Evolutionary conservation across 2,113 vertebrate species (phyloP), one percentile per base, ranked within the genome.

Genomic region (Chionomys nivalis): DNA sequence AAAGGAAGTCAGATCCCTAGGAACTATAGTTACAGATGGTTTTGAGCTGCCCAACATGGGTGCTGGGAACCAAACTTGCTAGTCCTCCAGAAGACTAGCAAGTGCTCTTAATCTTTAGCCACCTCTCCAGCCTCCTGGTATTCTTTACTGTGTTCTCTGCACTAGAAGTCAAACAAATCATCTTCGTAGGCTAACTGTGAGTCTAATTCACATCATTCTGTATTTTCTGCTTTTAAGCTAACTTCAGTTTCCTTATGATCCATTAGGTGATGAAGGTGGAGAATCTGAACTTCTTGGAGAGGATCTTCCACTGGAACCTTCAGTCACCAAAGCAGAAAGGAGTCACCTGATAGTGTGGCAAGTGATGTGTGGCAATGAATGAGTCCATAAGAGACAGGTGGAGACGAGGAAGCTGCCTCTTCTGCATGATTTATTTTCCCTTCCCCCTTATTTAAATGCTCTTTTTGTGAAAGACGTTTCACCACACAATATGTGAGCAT

Each of bases 301-400:
- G 87, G 98, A 98, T 66, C 97, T 99, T 96, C 99, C 99, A 72
- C 99, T 99, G 91, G 99, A 99, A 98, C 99, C 99, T 92, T 99
- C 98, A n/a, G 98, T 99, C 97, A 99, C 99, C 98, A 99, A 99
- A 99, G 99, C 99, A 0, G 99, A 99, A 98, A 99, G 99, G 96
- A 99, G 99, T 98, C 99, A 99, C 98, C 99, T 99, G 86, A 99
- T 99, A 82, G 99, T 99, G 87, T 99, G 99, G 99, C 99, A 99
- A 98, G 98, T 99, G 95, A 98, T 99, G 98, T 98, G 94, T 79
- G 98, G 98, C 95, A 98, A 94, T 58, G 99, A 99, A 97, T 99
- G 98, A 99, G 90, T 85, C 90, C 89, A 4, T 8, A 61, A 97
- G 89, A 97, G 92, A 90, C 96, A 95, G 90, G 86, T 93, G 95